A percentile compares a stretch with the other conserved stretches of the same genome.
Evolutionary conservation across 1,140 invertebrate genomes (phyloP).

Genomic region (Cotesia typhae): DNA sequence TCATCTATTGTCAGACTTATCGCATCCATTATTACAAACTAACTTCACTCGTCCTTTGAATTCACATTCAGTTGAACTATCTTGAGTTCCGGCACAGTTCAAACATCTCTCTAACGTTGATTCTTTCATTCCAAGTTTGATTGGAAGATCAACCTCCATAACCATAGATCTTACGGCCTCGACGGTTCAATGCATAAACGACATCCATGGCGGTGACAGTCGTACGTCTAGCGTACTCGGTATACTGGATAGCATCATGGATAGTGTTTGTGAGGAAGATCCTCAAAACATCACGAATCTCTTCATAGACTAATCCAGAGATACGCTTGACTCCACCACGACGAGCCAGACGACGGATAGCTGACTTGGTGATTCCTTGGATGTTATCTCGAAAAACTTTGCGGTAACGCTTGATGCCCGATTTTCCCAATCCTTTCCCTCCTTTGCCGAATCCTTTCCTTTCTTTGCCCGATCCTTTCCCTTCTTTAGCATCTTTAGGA

Average conservation of each 20-base stretch:
- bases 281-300: neutral
- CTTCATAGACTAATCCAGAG: neutral
- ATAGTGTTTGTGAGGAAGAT: neutral
- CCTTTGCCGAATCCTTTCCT: neutral
- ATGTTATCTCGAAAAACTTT: conserved; percentile 3
- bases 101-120: too few relatives aligned
- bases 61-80: too few relatives aligned
- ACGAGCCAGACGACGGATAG: conserved; percentile 9
- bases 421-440: conserved; percentile 8
- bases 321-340: conserved; percentile 7
- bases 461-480: too few relatives aligned
- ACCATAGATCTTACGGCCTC: neutral
- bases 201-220: neutral
- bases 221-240: neutral
- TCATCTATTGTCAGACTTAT: too few relatives aligned
- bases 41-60: too few relatives aligned
- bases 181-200: neutral
- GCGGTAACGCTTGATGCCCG: neutral
- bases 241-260: neutral
- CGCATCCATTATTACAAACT: too few relatives aligned
- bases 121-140: too few relatives aligned
- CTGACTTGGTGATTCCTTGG: neutral
- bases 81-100: too few relatives aligned
- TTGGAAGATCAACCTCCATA: conserved; percentile 1
- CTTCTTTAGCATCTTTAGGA: too few relatives aligned